A percentile compares a stretch with the other conserved stretches of the same genome.
Evolutionary conservation across 2,113 vertebrate species (phyloP).

Genomic region (Cynocephalus volans): DNA sequence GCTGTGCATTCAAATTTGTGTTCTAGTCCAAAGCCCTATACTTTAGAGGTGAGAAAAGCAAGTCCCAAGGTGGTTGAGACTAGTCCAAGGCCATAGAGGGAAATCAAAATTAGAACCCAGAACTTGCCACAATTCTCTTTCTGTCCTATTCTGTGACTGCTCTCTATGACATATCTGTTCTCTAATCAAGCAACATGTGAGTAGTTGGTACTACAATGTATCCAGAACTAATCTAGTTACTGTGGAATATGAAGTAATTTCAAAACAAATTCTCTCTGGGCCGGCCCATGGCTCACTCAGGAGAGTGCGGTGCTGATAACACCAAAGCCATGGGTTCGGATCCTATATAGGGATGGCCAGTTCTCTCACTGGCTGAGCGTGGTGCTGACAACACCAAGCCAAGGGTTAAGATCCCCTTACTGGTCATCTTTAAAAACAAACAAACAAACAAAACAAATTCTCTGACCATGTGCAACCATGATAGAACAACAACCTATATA

Average conservation of each 20-base stretch:
- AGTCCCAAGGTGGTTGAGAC: background rate
- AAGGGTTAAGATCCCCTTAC: no score
- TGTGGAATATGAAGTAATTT: background rate
- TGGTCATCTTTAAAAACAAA: no score
- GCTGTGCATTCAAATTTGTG: conserved; percentile 16
- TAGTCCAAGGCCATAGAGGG: background rate
- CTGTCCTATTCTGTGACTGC: background rate
- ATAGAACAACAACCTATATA: background rate
- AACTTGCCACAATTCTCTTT: background rate
- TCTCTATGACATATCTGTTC: background rate
- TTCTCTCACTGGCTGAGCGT: no score
- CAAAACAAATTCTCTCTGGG: background rate
- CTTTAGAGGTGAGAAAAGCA: conserved; percentile 40
- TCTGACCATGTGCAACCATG: background rate
- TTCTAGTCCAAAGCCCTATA: background rate
- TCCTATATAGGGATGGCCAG: no score
- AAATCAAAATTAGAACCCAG: background rate
- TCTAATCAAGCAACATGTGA: background rate
- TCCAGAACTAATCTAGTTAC: background rate
- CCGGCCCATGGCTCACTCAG: no score
- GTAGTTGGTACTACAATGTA: background rate
- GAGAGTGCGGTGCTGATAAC: no score
- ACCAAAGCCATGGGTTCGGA: no score
- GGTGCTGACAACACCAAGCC: no score
- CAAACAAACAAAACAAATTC: background rate